Evolutionary conservation across 2,888 invertebrate genomes (phyloP).

Genomic region (Strigamia transsilvanica): DNA sequence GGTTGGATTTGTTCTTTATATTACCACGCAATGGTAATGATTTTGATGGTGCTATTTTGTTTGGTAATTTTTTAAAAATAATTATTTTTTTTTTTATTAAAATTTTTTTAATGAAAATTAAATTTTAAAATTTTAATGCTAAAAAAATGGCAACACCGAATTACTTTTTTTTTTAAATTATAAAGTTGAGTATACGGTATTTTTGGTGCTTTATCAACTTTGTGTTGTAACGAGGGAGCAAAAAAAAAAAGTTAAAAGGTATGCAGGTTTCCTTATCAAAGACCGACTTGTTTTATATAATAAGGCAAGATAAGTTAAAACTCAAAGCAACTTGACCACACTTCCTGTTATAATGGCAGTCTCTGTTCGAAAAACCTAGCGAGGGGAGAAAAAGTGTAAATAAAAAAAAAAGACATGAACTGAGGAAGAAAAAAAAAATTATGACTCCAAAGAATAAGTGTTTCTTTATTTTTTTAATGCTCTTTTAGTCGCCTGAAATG

Average conservation of each 20-base stretch:
- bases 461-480: constrained; percentile 16
- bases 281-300: constrained; percentile 34
- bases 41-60: too few species aligned
- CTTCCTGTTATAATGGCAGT: background rate
- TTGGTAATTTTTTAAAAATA: background rate
- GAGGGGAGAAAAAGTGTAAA: constrained; percentile 19
- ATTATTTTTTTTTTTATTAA: background rate
- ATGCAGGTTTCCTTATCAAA: constrained; percentile 44
- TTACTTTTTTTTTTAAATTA: background rate
- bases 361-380: background rate
- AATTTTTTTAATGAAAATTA: background rate
- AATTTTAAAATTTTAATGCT: background rate
- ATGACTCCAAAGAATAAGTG: background rate
- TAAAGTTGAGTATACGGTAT: background rate
- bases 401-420: constrained; percentile 4
- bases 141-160: too few species aligned
- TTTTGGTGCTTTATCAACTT: background rate
- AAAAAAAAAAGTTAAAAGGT: constrained; percentile 37
- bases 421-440: background rate
- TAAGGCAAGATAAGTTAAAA: constrained; percentile 13
- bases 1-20: background rate
- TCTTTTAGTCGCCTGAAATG: background rate
- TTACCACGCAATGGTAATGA: too few species aligned
- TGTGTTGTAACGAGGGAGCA: background rate
- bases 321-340: constrained; percentile 34